Evolutionary conservation across 2,888 invertebrate genomes (phyloP).

Genomic region (Lasioglossum morio): DNA sequence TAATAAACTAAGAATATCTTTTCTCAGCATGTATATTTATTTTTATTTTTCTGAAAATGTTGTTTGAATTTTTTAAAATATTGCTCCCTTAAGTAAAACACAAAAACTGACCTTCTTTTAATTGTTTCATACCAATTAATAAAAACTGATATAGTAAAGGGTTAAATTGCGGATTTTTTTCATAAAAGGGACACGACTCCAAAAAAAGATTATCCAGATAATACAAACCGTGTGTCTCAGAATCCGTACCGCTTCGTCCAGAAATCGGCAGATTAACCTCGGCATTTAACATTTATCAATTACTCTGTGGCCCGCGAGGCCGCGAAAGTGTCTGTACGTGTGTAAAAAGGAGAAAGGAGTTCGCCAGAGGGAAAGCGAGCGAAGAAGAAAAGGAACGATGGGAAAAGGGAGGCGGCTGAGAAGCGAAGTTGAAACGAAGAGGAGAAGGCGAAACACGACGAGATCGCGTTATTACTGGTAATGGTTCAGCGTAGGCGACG

Average conservation of each 20-base stretch:
- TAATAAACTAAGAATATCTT: no score
- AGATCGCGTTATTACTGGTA: conserved; percentile 72
- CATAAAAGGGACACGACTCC: not conserved
- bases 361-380: conserved; percentile 46
- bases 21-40: no score
- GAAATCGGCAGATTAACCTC: not conserved
- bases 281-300: conserved; percentile 6
- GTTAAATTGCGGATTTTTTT: not conserved
- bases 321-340: conserved; percentile 45
- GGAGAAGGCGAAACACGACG: conserved; percentile 54
- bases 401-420: conserved; percentile 3
- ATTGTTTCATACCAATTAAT: no score
- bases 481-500: conserved; percentile 62
- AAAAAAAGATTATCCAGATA: not conserved
- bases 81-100: no score
- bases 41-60: no score
- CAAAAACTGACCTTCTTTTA: no score
- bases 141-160: no score
- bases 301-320: conserved; percentile 26
- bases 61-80: no score
- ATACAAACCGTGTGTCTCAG: not conserved
- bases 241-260: not conserved
- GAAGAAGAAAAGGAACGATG: conserved; percentile 34
- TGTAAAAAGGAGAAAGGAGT: conserved; percentile 46
- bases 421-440: conserved; percentile 40